Evolutionary conservation across 2,113 vertebrate species (phyloP), one percentile per base, ranked within the genome.

Genomic region (Beaufortia kweichowensis): DNA sequence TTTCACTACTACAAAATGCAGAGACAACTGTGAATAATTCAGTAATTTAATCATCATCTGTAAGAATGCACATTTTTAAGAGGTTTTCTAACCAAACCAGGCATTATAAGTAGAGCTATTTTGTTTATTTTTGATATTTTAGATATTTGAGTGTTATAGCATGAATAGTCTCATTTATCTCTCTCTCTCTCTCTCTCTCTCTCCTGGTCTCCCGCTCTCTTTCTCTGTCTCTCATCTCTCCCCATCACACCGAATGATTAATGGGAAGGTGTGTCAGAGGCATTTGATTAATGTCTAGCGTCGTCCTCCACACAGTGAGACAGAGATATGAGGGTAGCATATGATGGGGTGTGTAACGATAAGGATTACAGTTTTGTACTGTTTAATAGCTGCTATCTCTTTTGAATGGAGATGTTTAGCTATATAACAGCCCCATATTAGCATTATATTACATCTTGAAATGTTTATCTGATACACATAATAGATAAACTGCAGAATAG

Each of bases 201-300:
- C 39, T 64, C 57, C 26, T n/a, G n/a, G n/a, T 75, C 29, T 69
- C 33, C 48, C 63, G 29, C 23, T 31, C 48, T 56, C 53, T 57
- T 14, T 56, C 10, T 74, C 55, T 41, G 9, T 69, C 62, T 57
- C 53, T 39, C 46, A 6, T 33, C n/a, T n/a, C n/a, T 11, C 61
- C 33, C 35, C 48, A 71, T 59, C 53, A 59, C 33, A 23, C 65
- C 59, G 53, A 77, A 77, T 77, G 76, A 69, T 77, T 77, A 77
- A 77, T 69, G 76, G 46, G 65, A 21, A 77, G 56, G 56, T 61
- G 56, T 69, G 65, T 70, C 65, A 77, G 39, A 77, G 33, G 65
- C 41, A 50, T 77, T 69, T 77, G 56, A 69, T 77, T 69, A 77
- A 77, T 77, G 76, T 61, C 76, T 77, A 61, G 67, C 65, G 3